Percentiles rank a stretch among this genome's conserved stretches.
Conservation (phyloP, 2,113 vertebrate species). For the Cheirogaleus medius region DNA sequence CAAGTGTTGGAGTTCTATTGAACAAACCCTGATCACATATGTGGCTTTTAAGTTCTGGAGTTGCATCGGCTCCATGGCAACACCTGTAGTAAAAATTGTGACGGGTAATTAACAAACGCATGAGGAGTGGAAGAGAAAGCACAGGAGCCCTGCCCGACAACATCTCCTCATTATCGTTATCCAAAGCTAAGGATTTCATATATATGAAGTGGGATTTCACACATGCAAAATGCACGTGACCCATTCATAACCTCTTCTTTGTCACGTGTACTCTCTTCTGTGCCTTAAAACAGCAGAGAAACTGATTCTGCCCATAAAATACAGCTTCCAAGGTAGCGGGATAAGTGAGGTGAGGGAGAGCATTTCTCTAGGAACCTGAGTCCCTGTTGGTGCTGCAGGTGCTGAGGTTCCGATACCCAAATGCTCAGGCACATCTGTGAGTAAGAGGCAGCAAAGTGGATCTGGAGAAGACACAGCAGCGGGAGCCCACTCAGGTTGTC, state of each 20-base stretch:
- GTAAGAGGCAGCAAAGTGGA: too few species aligned
- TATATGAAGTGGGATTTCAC: background rate
- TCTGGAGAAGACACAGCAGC: too few species aligned
- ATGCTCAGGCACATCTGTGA: background rate
- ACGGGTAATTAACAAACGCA: too few species aligned
- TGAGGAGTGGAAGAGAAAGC: background rate
- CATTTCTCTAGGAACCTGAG: background rate
- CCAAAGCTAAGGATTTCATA: background rate
- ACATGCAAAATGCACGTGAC: background rate
- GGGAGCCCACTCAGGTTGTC: too few species aligned
- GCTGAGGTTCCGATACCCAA: background rate
- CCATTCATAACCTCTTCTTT: background rate
- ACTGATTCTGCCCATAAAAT: background rate
- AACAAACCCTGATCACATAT: fast-evolving
- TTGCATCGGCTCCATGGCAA: fast-evolving
- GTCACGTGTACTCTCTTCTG: fast-evolving
- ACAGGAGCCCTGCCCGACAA: too few species aligned
- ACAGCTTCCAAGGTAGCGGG: background rate
- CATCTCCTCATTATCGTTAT: background rate
- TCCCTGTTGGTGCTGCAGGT: background rate
- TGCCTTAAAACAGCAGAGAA: background rate
- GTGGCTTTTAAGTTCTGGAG: background rate
- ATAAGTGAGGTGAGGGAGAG: background rate
- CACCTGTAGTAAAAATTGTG: background rate
- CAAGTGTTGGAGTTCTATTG: background rate